A percentile compares a stretch with the other conserved stretches of the same genome.
These are phyloP conservation scores for Erpornis zantholeuca DNA, from an alignment of 2,113 vertebrate genomes.

Conservation along the genomic window DNA sequence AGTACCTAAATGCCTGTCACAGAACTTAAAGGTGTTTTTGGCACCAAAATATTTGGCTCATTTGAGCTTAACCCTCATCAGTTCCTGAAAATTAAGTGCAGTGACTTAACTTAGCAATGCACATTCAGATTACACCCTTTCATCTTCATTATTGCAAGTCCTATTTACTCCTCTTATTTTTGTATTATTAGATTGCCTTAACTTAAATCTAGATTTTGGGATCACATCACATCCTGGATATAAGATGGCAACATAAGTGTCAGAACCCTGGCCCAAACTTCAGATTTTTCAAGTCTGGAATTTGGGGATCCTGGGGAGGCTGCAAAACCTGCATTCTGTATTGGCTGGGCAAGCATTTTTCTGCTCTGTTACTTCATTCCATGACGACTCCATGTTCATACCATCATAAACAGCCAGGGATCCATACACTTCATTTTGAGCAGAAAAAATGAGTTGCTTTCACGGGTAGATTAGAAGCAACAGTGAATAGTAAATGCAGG, in stretches of 20 bases:
- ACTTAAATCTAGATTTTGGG: background rate
- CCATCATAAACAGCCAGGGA: background rate
- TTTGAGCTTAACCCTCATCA: background rate
- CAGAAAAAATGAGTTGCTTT: background rate
- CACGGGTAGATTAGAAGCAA: background rate
- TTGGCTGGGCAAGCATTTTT: background rate
- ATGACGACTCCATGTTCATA: background rate
- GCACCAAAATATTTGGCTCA: background rate
- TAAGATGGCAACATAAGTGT: background rate
- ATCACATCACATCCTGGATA: background rate
- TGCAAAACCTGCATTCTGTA: background rate
- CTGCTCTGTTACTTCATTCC: background rate
- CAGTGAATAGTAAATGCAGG: background rate
- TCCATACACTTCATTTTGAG: background rate
- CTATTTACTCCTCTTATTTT: background rate
- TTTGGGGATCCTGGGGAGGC: background rate
- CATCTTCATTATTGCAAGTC: background rate
- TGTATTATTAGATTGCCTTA: background rate
- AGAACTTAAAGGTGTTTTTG: background rate
- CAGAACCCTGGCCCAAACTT: background rate
- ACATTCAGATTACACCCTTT: background rate
- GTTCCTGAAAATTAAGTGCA: background rate
- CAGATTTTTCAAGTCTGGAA: background rate
- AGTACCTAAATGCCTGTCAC: background rate
- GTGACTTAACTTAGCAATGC: background rate